Base-by-base conservation (phyloP, 2,888 invertebrate species). In the Tinea semifulvella region DNA sequence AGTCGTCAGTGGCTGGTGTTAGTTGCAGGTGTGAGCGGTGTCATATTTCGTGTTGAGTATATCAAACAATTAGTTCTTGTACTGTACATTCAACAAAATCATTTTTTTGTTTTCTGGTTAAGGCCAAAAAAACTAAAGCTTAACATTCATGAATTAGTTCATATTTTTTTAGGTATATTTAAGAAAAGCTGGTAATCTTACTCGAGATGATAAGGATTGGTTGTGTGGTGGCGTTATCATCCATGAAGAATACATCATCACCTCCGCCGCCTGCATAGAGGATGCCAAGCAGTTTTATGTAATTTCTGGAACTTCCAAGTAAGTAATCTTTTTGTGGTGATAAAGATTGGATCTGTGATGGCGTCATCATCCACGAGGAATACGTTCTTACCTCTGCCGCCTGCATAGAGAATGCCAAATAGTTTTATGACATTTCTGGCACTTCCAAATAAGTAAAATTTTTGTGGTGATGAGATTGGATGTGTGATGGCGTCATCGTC, bases 301-400 rank as follows among this genome's bases (percentile, higher is more conserved):
- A 0, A 71, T 76, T 20, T 74, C 75, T 40, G 75, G 75, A 1
- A 74, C 72, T 25, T 72, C 71, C 48, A 72, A 66, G 74, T 75
- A 57, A 58, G 56, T 31, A 25, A 14, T 40, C 16, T 5, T 36
- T 4, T 36, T 13, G 14, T 66, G 25, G 8, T 31, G n/a, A 31
- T 5, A 31, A 31, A 11, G 11, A 31, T 1, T 70, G 67, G 68
- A 48, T 69, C 4, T 69, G 67, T 20, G 67, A 65, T 0, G 68
- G 68, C 0, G 66, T 66, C 3, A 68, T 68, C 14, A 52, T 68
- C 2, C 64, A 65, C 17, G 65, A 65, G n/a, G 64, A 67, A 28
- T 68, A 62, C 27, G 62, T 68, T 42, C 56, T 68, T 0, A 68
- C 67, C 0, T 67, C 68, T 10, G 75, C 75, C 0, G 75, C 74